Evolutionary conservation across 2,888 invertebrate genomes (phyloP), one percentile per base, ranked within the genome.

Genomic region (Phanerotoma sp.): DNA sequence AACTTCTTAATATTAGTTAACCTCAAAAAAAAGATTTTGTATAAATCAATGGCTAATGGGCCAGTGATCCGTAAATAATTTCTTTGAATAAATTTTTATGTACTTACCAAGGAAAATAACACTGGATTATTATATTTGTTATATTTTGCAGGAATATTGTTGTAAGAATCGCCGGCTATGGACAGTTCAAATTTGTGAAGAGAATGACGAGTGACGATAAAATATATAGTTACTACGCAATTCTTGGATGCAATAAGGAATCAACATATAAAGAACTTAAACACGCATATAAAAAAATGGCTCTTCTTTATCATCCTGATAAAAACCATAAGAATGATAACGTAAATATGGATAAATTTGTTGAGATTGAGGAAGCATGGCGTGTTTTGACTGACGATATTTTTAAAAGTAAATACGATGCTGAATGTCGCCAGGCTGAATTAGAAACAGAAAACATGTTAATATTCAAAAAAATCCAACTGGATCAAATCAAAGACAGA

Each of bases 331-430:
- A 68, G n/a, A 57, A 63, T 4, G 38, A 79, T 37, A 68, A 60
- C 5, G 22, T 58, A 3, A 58, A 59, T 32, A 15, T 57, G 21
- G 68, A 75, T 37, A 63, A 75, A 59, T 85, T 85, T 73, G 72
- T 80, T 54, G 70, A 73, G 45, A 81, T 90, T 58, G 84, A 86
- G 68, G 81, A 84, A 68, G 90, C 90, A n/a, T 90, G 89, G 87
- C 82, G 84, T 63, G 79, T 83, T 51, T 74, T 90, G 37, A 81
- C 84, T 66, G 82, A 89, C 72, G 79, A 83, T 30, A 71, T 79
- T 38, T 78, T 74, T 44, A 81, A 87, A 51, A 85, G 81, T 71
- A 80, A 82, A 63, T 90, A 90, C 69, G 87, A 90, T 72, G 83
- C 84, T 4, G 76, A 79, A 64, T 77, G 85, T 51, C 77, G 80